Conservation (phyloP, 2,888 invertebrate genomes). For the Euplexia lucipara region DNA sequence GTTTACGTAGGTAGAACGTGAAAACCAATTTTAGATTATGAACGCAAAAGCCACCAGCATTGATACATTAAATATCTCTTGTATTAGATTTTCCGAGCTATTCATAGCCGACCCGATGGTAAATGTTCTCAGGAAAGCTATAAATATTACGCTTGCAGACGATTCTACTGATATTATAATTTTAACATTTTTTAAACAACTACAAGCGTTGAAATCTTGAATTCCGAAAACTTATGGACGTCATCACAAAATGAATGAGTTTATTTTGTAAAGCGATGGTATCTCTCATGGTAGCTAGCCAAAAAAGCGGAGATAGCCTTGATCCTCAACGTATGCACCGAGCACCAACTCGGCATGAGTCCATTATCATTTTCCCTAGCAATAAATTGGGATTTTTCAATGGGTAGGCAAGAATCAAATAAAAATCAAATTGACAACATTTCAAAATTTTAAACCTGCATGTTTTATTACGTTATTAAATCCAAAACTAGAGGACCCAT, state of each 20-base stretch:
- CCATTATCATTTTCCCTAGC: too few relatives aligned
- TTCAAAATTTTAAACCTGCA: too few relatives aligned
- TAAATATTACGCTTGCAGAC: conserved; percentile 30
- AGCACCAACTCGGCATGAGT: neutral
- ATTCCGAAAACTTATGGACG: conserved; percentile 13
- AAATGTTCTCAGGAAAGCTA: conserved; percentile 25
- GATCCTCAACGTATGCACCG: neutral
- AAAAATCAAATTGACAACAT: too few relatives aligned
- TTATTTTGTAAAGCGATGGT: conserved; percentile 1
- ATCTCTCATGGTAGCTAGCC: neutral
- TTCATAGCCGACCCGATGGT: conserved; percentile 26
- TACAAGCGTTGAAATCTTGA: conserved; percentile 23
- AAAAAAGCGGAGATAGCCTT: conserved; percentile 10
- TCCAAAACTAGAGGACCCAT: too few relatives aligned
- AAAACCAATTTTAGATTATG: neutral
- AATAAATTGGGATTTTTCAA: too few relatives aligned
- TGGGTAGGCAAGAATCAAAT: too few relatives aligned
- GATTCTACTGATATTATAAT: conserved; percentile 29
- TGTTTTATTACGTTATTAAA: too few relatives aligned
- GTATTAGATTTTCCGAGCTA: conserved; percentile 8
- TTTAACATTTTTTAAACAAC: conserved; percentile 42
- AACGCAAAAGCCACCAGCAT: neutral
- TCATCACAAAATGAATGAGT: conserved; percentile 5
- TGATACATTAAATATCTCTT: conserved; percentile 14
- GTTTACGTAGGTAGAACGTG: too few relatives aligned